Evolutionary conservation across 2,888 invertebrate genomes (phyloP), one percentile per base, ranked within the genome.

Genomic region (Cerastis rubricosa): DNA sequence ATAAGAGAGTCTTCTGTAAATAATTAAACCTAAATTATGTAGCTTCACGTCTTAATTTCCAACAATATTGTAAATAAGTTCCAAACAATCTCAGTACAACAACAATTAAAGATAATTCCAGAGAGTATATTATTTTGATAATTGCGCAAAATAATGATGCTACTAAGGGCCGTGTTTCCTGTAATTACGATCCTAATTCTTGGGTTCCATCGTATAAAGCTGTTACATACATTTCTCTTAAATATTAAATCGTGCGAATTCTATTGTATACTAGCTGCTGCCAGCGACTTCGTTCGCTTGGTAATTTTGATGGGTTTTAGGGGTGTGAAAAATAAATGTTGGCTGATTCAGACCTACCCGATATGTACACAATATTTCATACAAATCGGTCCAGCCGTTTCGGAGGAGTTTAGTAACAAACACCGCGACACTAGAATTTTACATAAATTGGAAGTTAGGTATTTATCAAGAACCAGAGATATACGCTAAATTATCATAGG

Each of bases 171-270:
- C 29, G 63, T 68, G 74, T 87, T 74, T 74, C 59, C 73, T 57
- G 65, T 83, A 89, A 90, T 89, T 89, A 87, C 76, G 80, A 78
- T 76, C 72, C 35, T 80, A 82, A 84, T 80, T 79, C 63, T 78
- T 66, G 22, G n/a, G 66, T 75, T 45, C 11, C 51, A 73, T 84
- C 68, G 51, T 75, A 61, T 71, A 17, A 87, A 76, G 63, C 74
- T 87, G 85, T 72, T 78, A 76, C 77, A 25, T 43, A 69, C 51
- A 51, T 71, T 45, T 66, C 2, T 67, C 43, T 59, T 40, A 47
- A 68, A 76, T 49, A 70, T 67, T 43, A 70, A 22, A 40, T 29
- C 45, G 45, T 51, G 14, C 2, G 45, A 22, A 22, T 54, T 51
- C 3, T 67, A 17, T 4, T 25, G 40, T 25, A 35, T 35, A 35